Base-by-base conservation (phyloP, 2,888 invertebrate genomes). In the Parapristionchus giblindavisi region DNA sequence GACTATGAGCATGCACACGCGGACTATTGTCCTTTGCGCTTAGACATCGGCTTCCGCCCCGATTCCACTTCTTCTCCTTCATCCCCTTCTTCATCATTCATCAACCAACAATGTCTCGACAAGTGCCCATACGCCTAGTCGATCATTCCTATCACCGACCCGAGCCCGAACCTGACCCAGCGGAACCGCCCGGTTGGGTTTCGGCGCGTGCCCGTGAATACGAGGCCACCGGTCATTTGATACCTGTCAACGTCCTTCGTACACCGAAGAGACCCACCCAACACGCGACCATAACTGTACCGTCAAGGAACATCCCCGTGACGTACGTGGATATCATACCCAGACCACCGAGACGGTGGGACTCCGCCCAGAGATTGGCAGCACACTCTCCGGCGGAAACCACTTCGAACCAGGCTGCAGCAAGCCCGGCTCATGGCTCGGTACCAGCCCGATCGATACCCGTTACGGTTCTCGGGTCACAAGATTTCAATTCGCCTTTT, bases 191-290 rank as follows among this genome's bases (percentile, higher is more conserved):
- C 11, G 60, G 60, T 1, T 34, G 48, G 32, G 73, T 73, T 1
- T 32, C 58, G 4, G 60, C 43, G 1, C 6, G 73, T 5, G 73
- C 73, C 17, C 61, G 73, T 0, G 73, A 32, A 1, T 73, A 61
- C 51, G 73, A 60, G 34, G 48, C 32, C 21, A 43, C 73, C 2
- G 73, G 73, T 1, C 73, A 73, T 38, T 61, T 51, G 21, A 73
- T 73, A 1, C 73, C 73, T 11, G 36, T 73, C 0, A 73, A 73
- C 48, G 73, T 73, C 17, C 51, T 73, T 17, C 17, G 61, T 21
- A 21, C 17, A 32, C 21, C 70, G 5, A 38, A 38, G 21, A 21
- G 27, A 0, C 17, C n/a, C 6, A 24, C 48, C 24, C 71, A 71
- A 24, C 29, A 71, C 58, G 71, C 71, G 0, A 56, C 56, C 11